phyloP scores from a whole-genome alignment of 2,113 vertebrate species.

The Rhineura floridana region DNA sequence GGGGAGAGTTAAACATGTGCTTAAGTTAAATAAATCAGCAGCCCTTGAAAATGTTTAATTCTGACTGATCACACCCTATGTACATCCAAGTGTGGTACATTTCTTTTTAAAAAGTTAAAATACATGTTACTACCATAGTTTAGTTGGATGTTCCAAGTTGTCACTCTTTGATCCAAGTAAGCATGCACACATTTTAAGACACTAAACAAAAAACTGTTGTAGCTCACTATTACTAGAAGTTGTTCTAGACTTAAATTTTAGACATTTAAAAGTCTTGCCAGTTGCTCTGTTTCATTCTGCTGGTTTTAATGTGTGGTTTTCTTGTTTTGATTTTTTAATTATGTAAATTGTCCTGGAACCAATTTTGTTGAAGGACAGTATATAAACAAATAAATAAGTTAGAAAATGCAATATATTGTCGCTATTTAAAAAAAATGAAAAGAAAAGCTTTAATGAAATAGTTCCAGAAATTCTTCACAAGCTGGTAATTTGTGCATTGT shows the following conservation, averaged over 20 bases:
- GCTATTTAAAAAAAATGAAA: neutral
- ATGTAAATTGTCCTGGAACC: neutral
- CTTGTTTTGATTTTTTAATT: neutral
- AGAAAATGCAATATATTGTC: neutral
- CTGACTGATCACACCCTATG: neutral
- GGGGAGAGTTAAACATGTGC: neutral
- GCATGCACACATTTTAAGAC: neutral
- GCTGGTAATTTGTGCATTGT: slow-evolving; percentile 14
- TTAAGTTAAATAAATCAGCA: neutral
- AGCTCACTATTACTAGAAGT: neutral
- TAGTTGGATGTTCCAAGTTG: neutral
- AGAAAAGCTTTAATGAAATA: slow-evolving; percentile 3
- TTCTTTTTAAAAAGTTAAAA: neutral
- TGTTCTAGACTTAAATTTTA: neutral
- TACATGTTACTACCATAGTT: neutral
- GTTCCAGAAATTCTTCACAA: slow-evolving; percentile 15
- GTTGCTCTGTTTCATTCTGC: neutral
- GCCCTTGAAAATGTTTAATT: neutral
- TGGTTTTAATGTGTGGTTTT: neutral
- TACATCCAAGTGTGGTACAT: neutral
- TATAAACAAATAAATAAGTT: neutral
- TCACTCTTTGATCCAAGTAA: neutral
- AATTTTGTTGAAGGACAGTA: neutral
- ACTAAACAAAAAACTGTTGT: neutral
- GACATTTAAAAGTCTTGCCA: neutral